Conservation (phyloP, 2,113 vertebrate species). For the Xyrauchen texanus region DNA sequence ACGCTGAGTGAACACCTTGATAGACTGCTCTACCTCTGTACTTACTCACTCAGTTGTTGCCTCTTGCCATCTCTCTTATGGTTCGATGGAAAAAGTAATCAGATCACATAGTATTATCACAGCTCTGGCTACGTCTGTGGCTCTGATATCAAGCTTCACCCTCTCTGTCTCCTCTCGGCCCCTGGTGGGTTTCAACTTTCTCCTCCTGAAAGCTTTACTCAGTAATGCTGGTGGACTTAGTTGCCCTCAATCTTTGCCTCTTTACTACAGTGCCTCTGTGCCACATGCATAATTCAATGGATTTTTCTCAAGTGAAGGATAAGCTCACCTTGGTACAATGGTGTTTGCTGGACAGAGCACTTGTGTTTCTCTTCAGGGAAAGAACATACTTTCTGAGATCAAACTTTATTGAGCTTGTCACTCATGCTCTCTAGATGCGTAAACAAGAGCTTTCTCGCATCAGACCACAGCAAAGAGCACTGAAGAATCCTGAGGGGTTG, state of each 20-base stretch:
- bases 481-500: conserved; percentile 11
- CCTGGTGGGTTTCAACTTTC: conserved; percentile 47
- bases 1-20: not conserved
- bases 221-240: conserved; percentile 37
- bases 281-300: conserved; percentile 49
- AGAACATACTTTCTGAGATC: conserved; percentile 7
- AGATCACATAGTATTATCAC: conserved; percentile 31
- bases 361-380: not conserved
- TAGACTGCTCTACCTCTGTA: not conserved
- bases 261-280: not conserved
- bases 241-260: not conserved
- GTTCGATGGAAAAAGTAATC: conserved; percentile 42
- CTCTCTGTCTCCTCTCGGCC: conserved; percentile 31
- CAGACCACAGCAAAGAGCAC: conserved; percentile 24
- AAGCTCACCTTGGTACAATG: conserved; percentile 39
- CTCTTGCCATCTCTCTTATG: not conserved
- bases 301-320: conserved; percentile 23
- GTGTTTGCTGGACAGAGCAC: conserved; percentile 4
- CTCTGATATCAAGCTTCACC: conserved; percentile 22
- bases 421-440: not conserved
- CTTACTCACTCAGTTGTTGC: not conserved
- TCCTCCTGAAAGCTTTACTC: conserved; percentile 43
- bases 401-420: conserved; percentile 11
- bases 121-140: conserved; percentile 8
- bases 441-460: not conserved